Conservation (phyloP, 1,140 invertebrate species). For the Drosophila trapezifrons region DNA sequence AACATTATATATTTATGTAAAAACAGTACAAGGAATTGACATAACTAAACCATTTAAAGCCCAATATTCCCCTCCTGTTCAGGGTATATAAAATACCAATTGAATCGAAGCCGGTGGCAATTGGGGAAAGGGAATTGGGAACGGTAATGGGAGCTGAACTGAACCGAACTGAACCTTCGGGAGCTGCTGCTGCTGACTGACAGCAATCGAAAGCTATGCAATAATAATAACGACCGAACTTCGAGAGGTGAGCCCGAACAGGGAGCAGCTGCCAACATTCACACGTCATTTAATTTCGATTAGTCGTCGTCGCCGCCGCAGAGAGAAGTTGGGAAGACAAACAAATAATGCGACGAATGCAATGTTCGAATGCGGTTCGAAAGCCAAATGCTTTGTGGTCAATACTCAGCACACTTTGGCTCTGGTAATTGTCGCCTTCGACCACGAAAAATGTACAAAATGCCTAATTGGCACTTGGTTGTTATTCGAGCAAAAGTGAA, state of each 20-base stretch:
- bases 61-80: neutral
- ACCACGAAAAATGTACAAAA: constrained; percentile 64
- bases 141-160: constrained; percentile 12
- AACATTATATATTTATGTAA: no score
- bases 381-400: constrained; percentile 59
- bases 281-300: constrained; percentile 83
- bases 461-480: constrained; percentile 72
- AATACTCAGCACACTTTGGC: constrained; percentile 39
- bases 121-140: constrained; percentile 34
- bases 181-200: constrained; percentile 25
- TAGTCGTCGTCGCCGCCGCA: constrained; percentile 39
- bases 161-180: constrained; percentile 12
- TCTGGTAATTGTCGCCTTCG: constrained; percentile 68
- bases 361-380: constrained; percentile 32
- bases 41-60: no score
- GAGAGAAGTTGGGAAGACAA: constrained; percentile 33
- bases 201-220: constrained; percentile 66
- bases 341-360: constrained; percentile 62
- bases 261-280: constrained; percentile 74
- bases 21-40: no score
- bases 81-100: constrained; percentile 44
- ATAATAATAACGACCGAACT: constrained; percentile 42
- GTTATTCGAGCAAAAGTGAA: neutral
- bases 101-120: constrained; percentile 61
- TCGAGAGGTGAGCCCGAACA: constrained; percentile 18